Evolutionary conservation across 2,113 vertebrate genomes (phyloP).

Genomic region (Anarhynchus alexandrinus): DNA sequence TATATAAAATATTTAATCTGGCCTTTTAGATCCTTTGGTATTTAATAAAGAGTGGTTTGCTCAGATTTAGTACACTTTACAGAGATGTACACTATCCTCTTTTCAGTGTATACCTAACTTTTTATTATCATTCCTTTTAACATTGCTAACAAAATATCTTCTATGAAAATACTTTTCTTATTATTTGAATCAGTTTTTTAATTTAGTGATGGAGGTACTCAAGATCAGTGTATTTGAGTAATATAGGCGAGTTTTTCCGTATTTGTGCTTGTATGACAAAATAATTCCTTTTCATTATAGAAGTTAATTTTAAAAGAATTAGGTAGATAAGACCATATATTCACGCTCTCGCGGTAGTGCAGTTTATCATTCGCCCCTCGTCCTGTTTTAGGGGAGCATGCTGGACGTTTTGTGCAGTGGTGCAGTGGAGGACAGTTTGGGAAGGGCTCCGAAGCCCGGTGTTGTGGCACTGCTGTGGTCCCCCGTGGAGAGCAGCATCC

Average conservation of each 20-base stretch:
- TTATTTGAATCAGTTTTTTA: not conserved
- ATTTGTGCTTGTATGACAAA: not conserved
- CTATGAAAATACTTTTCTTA: not conserved
- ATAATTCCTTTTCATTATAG: not conserved
- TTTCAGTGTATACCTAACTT: not conserved
- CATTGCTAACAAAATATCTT: not conserved
- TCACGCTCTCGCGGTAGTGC: not conserved
- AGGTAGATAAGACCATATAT: not conserved
- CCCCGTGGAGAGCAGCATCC: accelerated
- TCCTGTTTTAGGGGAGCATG: not conserved
- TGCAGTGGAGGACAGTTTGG: not conserved
- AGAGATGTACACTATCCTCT: not conserved
- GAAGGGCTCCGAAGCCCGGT: not conserved
- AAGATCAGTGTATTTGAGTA: not conserved
- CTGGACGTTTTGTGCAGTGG: not conserved
- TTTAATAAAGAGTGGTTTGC: not conserved
- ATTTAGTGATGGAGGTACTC: not conserved
- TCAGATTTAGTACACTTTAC: not conserved
- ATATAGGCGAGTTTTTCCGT: not conserved
- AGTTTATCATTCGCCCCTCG: accelerated
- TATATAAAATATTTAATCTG: not conserved
- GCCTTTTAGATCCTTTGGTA: not conserved
- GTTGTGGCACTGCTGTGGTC: accelerated
- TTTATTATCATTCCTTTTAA: not conserved
- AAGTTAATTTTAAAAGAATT: not conserved